Conservation (phyloP, 2,888 invertebrate genomes). For the Hymenopus coronatus region DNA sequence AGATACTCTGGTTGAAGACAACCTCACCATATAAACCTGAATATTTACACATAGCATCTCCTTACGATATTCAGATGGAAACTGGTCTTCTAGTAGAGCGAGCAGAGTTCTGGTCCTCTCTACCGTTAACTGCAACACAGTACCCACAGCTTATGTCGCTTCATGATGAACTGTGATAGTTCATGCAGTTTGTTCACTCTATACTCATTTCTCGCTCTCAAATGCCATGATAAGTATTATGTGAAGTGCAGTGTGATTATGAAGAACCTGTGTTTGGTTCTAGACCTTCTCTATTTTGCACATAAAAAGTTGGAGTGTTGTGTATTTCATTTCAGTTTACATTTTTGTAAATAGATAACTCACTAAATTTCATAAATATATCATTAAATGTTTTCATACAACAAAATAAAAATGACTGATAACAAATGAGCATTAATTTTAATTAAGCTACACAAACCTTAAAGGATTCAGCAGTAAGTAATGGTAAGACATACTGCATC, state of each 20-base stretch:
- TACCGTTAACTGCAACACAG: conserved; percentile 14
- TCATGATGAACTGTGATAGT: conserved; percentile 5
- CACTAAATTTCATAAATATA: too few relatives aligned
- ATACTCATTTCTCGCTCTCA: background rate
- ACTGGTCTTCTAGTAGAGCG: conserved; percentile 55
- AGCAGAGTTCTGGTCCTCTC: conserved; percentile 59
- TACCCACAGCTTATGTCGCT: background rate
- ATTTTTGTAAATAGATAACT: too few relatives aligned
- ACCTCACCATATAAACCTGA: conserved; percentile 51
- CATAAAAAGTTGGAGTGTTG: too few relatives aligned
- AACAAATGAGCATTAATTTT: too few relatives aligned
- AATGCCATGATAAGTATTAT: background rate
- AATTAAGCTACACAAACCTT: too few relatives aligned
- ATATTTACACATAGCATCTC: conserved; percentile 53
- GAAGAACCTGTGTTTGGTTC: background rate
- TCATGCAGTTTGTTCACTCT: background rate
- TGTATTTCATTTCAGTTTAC: too few relatives aligned
- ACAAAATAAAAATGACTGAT: too few relatives aligned
- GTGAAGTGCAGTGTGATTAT: background rate
- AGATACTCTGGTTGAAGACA: conserved; percentile 59
- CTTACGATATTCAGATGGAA: conserved; percentile 52
- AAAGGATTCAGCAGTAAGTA: too few relatives aligned
- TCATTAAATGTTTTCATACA: too few relatives aligned
- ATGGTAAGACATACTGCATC: too few relatives aligned
- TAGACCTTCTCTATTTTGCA: background rate